phyloP scores from a whole-genome alignment of 30 jellyfish, hydroid and myxozoan species.

The Chironex yamaguchii region DNA sequence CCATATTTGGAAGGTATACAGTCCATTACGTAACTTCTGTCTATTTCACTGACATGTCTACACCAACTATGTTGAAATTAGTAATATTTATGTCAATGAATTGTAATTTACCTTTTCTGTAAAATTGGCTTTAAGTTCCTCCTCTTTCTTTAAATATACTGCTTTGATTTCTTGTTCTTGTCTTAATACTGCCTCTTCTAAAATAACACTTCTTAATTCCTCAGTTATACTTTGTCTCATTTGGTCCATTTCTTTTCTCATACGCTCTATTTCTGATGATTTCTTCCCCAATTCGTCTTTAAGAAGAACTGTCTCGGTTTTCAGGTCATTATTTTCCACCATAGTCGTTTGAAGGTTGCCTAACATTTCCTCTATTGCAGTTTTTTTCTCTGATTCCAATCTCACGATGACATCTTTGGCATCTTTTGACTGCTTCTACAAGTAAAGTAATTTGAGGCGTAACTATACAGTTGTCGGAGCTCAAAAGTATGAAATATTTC shows the following conservation, averaged over 20 bases:
- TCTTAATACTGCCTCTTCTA: conserved; percentile 80
- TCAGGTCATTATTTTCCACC: conserved; percentile 81
- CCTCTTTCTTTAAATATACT: conserved; percentile 87
- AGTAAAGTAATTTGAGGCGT: neutral
- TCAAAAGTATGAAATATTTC: neutral
- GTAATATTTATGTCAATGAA: too few species aligned
- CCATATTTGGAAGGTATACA: too few species aligned
- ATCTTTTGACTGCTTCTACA: conserved; percentile 64
- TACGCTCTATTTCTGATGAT: conserved; percentile 34
- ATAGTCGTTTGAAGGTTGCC: conserved; percentile 76
- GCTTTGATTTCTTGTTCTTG: conserved; percentile 86
- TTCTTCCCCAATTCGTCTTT: conserved; percentile 55
- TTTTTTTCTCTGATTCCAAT: conserved; percentile 84
- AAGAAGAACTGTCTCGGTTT: conserved; percentile 53
- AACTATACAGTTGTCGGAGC: neutral
- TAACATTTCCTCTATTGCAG: conserved; percentile 80
- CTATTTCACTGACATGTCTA: too few species aligned
- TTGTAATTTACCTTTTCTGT: conserved; percentile 88
- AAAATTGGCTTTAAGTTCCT: conserved; percentile 75
- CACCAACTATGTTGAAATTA: too few species aligned
- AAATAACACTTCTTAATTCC: conserved; percentile 63
- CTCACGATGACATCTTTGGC: conserved; percentile 79
- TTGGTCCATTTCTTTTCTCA: conserved; percentile 73
- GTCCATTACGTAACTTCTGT: too few species aligned
- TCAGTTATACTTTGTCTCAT: conserved; percentile 69